A percentile compares a stretch with the other conserved stretches of the same genome.
These are phyloP conservation scores for Tretioscincus oriximinensis DNA, from an alignment of 2,113 vertebrate species.

Conservation along the genomic window DNA sequence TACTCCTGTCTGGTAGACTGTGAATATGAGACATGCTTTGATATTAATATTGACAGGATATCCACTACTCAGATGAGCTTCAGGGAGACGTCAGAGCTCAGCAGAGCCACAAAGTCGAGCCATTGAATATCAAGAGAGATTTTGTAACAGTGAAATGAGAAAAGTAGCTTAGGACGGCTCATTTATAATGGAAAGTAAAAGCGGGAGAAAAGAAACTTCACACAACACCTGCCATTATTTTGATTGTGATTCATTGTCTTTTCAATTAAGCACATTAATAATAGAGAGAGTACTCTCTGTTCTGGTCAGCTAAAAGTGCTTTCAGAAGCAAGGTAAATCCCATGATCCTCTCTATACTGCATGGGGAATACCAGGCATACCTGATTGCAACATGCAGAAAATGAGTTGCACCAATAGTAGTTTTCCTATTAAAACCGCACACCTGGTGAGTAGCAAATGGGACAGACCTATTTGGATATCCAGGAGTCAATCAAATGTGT, in stretches of 20 bases:
- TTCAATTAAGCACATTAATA: constrained; percentile 12
- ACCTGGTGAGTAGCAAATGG: too few species aligned
- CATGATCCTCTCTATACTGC: too few species aligned
- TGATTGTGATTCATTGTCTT: constrained; percentile 14
- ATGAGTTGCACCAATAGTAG: too few species aligned
- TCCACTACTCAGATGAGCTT: not conserved
- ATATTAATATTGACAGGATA: not conserved
- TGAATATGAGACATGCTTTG: not conserved
- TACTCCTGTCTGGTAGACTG: constrained; percentile 4
- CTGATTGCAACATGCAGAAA: not conserved
- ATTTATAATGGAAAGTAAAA: constrained; percentile 49
- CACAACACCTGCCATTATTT: constrained; percentile 35
- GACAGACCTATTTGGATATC: too few species aligned
- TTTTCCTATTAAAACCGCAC: too few species aligned
- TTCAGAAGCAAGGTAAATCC: too few species aligned
- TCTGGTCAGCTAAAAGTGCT: too few species aligned
- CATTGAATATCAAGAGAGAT: not conserved
- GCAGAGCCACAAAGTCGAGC: not conserved
- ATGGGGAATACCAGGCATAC: too few species aligned
- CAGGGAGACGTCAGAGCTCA: not conserved
- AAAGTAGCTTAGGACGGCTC: constrained; percentile 5
- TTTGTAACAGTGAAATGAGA: not conserved
- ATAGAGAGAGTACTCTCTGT: not conserved
- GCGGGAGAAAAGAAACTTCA: constrained; percentile 45
- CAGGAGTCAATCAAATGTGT: too few species aligned